phyloP scores from a whole-genome alignment of 2,113 vertebrate genomes.

The Macroglossus sobrinus region DNA sequence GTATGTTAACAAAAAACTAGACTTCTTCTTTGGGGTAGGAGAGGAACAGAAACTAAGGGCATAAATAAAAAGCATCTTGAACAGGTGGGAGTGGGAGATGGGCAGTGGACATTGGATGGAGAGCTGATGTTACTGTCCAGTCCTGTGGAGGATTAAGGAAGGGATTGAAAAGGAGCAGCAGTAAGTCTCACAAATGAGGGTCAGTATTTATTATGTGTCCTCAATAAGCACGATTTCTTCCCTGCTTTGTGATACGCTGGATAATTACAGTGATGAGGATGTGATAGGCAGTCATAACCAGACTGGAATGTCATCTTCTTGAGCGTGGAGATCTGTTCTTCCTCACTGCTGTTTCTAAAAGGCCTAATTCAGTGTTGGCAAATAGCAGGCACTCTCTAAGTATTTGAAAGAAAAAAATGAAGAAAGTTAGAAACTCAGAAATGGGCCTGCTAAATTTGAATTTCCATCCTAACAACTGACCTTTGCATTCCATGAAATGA shows the following conservation, averaged over 20 bases:
- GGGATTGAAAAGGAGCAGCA: neutral
- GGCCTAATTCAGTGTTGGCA: neutral
- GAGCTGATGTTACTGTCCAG: neutral
- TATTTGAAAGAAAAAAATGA: slow-evolving; percentile 21
- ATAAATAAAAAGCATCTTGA: neutral
- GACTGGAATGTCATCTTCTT: neutral
- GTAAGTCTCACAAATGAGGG: neutral
- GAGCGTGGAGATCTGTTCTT: neutral
- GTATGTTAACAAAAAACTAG: neutral
- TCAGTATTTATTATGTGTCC: neutral
- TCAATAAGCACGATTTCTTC: neutral
- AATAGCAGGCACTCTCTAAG: neutral
- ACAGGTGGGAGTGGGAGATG: neutral
- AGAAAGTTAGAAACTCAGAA: slow-evolving; percentile 13
- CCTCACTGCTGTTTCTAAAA: neutral
- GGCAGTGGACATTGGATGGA: neutral
- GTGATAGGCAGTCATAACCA: neutral
- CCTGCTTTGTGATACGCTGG: neutral
- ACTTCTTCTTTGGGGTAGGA: neutral
- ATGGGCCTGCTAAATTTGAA: slow-evolving; percentile 30
- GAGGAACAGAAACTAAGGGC: neutral
- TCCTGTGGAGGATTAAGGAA: neutral
- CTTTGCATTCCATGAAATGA: slow-evolving; percentile 63
- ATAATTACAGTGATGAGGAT: neutral
- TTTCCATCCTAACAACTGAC: slow-evolving; percentile 66